These are phyloP conservation scores for Athrips mouffetella DNA, from an alignment of 2,888 invertebrate species.

Conservation along the genomic window DNA sequence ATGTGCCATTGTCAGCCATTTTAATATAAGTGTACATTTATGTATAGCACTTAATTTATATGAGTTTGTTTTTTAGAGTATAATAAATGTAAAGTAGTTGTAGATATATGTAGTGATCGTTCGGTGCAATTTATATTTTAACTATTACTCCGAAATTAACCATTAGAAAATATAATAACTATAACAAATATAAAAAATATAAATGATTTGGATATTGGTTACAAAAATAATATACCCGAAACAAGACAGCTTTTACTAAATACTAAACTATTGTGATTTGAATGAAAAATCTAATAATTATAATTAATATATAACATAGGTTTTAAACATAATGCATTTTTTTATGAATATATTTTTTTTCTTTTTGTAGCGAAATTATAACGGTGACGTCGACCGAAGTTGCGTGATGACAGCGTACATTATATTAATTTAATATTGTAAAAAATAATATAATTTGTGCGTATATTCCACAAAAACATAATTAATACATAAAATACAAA, in stretches of 20 bases:
- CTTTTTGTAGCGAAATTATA: constrained; percentile 44
- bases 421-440: constrained; percentile 4
- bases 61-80: constrained; percentile 8
- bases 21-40: constrained; percentile 16
- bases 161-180: not conserved
- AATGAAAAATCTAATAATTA: constrained; percentile 1
- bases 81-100: not conserved
- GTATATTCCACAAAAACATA: constrained; percentile 1
- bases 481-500: not conserved
- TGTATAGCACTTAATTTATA: constrained; percentile 18
- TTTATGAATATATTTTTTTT: constrained; percentile 26
- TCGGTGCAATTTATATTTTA: constrained; percentile 5
- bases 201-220: not conserved
- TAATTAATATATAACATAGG: constrained; percentile 7
- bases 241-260: constrained; percentile 18
- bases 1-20: constrained; percentile 30
- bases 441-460: constrained; percentile 2
- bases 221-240: not conserved
- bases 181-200: not conserved
- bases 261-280: constrained; percentile 1
- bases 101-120: constrained; percentile 3
- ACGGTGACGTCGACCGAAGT: constrained; percentile 40
- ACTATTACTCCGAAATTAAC: constrained; percentile 3
- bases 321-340: constrained; percentile 17
- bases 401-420: constrained; percentile 30